Base-by-base conservation (phyloP, 2,113 vertebrate species). In the Leucopsar rothschildi region DNA sequence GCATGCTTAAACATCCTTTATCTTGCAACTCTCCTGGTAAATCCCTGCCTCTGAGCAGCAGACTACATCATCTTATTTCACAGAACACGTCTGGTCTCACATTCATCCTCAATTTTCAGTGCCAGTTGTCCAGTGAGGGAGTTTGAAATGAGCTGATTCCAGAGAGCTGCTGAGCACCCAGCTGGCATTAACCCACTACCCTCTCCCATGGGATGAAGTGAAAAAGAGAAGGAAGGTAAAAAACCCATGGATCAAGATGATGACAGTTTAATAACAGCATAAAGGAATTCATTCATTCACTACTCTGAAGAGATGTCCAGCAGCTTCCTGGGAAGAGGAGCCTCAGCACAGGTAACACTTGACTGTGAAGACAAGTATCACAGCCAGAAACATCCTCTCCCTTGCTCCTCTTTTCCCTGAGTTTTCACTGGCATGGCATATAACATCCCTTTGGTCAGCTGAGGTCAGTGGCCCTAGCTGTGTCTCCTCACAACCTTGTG, bases 321-420 rank as follows among this genome's bases (percentile, higher is more conserved):
- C 1, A 0, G 3, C 37, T 33, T 42, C 55, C 50, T 15, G 16
- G 35, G 25, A 73, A 73, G 40, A 4, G 4, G 1, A 29, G 20
- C 16, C 53, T 45, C 44, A 77, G 35, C 44, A 60, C 4, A 10
- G 6, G 15, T 22, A 66, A 44, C 6, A 6, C 15, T 9, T 45
- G 12, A 29, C 63, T 35, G 10, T 52, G 15, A 76, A 56, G 18
- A 70, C 20, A 71, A 42, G 18, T 22, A 12, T 8, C 23, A 47
- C 1, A 49, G 37, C 12, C 52, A 35, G 37, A 66, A 65, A 49
- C 17, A 33, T 7, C 7, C 47, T 55, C 35, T 22, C 12, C 15
- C 47, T 40, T 42, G 20, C 17, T 47, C 28, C 45, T 47, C 53
- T n/a, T 9, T 40, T 22, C 17, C 60, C 33, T 12, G 61, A 53